Percentiles rank a stretch among this genome's conserved stretches.
Evolutionary conservation across 92 coral and sea anemone genomes (phyloP).

Genomic region (Porites divaricata): DNA sequence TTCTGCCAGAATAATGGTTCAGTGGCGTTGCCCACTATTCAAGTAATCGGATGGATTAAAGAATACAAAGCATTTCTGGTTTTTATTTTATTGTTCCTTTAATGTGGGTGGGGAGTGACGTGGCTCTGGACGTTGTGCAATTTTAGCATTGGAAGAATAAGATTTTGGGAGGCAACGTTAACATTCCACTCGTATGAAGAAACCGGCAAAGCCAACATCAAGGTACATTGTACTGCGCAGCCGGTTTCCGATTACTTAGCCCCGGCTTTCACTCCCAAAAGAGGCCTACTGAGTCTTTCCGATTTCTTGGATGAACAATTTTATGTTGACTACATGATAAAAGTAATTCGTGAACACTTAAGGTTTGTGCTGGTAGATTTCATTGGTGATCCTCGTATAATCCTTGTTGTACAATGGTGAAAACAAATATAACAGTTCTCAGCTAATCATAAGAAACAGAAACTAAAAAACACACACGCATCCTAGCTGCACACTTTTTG

Average conservation of each 20-base stretch:
- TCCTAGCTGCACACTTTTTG: too few relatives aligned
- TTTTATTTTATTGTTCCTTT: too few relatives aligned
- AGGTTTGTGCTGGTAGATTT: neutral
- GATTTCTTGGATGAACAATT: neutral
- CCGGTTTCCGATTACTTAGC: neutral
- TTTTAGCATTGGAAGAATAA: neutral
- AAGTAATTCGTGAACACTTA: neutral
- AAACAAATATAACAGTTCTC: too few relatives aligned
- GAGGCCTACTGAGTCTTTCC: too few relatives aligned
- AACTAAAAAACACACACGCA: too few relatives aligned
- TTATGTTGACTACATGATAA: neutral
- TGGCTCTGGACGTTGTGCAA: neutral
- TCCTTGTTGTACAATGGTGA: too few relatives aligned
- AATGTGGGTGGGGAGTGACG: neutral
- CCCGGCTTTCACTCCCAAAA: neutral
- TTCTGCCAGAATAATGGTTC: neutral
- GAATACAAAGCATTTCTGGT: neutral
- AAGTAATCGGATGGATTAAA: neutral
- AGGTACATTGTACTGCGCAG: neutral
- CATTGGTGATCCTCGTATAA: too few relatives aligned
- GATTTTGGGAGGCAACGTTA: neutral
- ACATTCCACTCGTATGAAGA: neutral
- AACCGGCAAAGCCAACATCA: too few relatives aligned
- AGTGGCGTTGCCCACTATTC: neutral
- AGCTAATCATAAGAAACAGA: too few relatives aligned